Conservation (phyloP, 2,888 invertebrate species). For the Phasia obesa region DNA sequence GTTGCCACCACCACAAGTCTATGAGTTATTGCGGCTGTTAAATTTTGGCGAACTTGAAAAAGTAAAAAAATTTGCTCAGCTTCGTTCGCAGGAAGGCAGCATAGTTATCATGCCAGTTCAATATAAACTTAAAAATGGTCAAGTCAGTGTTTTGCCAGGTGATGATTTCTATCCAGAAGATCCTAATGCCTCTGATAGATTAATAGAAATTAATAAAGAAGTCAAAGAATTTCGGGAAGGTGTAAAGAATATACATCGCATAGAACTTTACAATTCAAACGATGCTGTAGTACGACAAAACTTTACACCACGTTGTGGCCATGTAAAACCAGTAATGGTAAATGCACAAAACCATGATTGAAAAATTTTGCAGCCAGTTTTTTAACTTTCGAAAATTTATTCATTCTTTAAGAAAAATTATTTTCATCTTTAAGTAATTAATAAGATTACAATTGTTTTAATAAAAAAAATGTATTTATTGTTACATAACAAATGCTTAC, state of each 20-base stretch:
- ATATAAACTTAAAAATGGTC: constrained; percentile 85
- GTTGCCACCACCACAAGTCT: constrained; percentile 90
- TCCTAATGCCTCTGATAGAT: constrained; percentile 76
- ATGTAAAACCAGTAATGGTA: constrained; percentile 80
- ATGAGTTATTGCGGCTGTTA: constrained; percentile 87
- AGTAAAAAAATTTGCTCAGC: constrained; percentile 85
- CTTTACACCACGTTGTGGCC: constrained; percentile 74
- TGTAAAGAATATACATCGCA: constrained; percentile 78
- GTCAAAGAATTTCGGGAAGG: constrained; percentile 79
- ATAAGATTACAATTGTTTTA: background rate
- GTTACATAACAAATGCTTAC: constrained; percentile 55
- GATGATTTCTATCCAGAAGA: constrained; percentile 83
- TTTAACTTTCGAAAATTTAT: background rate
- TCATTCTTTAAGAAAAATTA: too few species aligned
- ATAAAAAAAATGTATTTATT: constrained; percentile 17
- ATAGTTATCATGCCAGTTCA: constrained; percentile 84
- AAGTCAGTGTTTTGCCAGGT: constrained; percentile 85
- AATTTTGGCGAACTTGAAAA: constrained; percentile 84
- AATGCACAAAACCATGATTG: constrained; percentile 85
- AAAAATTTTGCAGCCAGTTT: background rate
- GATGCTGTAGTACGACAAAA: constrained; percentile 72
- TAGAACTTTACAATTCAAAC: constrained; percentile 73
- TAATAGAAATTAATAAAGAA: constrained; percentile 74
- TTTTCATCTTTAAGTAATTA: too few species aligned
- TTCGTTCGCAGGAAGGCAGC: constrained; percentile 84